These are phyloP conservation scores for Ia io DNA, from an alignment of 2,113 vertebrate species.

Conservation along the genomic window DNA sequence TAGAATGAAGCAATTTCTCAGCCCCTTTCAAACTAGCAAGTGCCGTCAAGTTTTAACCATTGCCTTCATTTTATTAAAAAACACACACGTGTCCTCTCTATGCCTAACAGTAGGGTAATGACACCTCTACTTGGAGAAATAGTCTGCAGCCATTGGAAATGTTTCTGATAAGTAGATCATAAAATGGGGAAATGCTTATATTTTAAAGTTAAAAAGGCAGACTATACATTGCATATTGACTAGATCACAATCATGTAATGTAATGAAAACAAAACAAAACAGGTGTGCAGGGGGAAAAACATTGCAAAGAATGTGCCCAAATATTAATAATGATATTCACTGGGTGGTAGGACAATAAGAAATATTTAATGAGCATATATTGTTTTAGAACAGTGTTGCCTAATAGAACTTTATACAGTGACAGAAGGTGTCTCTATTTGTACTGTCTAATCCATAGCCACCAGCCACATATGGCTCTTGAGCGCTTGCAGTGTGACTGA, in stretches of 20 bases:
- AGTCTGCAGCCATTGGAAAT: neutral
- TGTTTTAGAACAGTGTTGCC: neutral
- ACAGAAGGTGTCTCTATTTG: neutral
- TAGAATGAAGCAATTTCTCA: neutral
- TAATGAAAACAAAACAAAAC: conserved; percentile 3
- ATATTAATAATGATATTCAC: neutral
- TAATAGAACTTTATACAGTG: neutral
- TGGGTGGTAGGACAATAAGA: neutral
- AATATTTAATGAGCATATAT: neutral
- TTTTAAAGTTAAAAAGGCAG: conserved; percentile 15
- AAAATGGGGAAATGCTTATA: neutral
- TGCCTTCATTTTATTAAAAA: neutral
- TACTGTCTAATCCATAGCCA: neutral
- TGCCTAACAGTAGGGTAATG: neutral
- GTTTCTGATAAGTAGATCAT: neutral
- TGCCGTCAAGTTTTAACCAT: neutral
- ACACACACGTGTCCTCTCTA: neutral
- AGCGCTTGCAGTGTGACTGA: neutral
- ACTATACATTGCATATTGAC: neutral
- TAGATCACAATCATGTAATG: neutral
- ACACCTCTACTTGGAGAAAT: neutral
- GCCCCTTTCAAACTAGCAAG: neutral
- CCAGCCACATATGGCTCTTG: neutral
- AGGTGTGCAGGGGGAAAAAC: neutral
- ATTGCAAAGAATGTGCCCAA: neutral